phyloP scores from a whole-genome alignment of 2,888 invertebrate species.

The Rhogogaster chlorosoma region DNA sequence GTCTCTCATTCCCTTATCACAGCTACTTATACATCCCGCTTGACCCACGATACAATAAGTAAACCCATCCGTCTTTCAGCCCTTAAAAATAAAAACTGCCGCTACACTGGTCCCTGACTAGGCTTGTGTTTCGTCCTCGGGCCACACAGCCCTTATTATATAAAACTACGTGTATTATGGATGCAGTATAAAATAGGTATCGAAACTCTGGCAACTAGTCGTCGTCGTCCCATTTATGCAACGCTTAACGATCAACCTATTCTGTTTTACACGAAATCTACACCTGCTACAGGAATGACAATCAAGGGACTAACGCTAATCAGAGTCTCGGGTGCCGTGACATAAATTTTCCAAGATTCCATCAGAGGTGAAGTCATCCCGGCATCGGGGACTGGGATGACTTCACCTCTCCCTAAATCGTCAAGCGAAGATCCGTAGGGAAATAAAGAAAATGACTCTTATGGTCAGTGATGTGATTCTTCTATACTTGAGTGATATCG shows the following conservation, averaged over 20 bases:
- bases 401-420: neutral
- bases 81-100: conserved; percentile 13
- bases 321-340: conserved; percentile 34
- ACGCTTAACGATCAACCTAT: conserved; percentile 23
- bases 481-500: neutral
- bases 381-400: neutral
- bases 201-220: no score
- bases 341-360: conserved; percentile 35
- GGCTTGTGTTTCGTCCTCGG: neutral
- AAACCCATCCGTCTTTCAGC: conserved; percentile 60
- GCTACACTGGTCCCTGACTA: neutral
- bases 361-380: neutral
- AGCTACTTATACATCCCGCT: conserved; percentile 62
- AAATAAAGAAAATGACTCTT: neutral
- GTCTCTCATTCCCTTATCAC: conserved; percentile 66
- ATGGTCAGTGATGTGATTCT: neutral
- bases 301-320: conserved; percentile 6
- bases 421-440: neutral
- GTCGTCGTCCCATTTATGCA: neutral
- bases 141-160: neutral
- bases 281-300: neutral
- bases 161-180: no score
- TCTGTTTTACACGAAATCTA: neutral
- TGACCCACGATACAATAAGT: conserved; percentile 60
- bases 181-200: no score